These are phyloP conservation scores for Hydrotaea diabolus DNA, from an alignment of 2,888 invertebrate species.

Conservation along the genomic window DNA sequence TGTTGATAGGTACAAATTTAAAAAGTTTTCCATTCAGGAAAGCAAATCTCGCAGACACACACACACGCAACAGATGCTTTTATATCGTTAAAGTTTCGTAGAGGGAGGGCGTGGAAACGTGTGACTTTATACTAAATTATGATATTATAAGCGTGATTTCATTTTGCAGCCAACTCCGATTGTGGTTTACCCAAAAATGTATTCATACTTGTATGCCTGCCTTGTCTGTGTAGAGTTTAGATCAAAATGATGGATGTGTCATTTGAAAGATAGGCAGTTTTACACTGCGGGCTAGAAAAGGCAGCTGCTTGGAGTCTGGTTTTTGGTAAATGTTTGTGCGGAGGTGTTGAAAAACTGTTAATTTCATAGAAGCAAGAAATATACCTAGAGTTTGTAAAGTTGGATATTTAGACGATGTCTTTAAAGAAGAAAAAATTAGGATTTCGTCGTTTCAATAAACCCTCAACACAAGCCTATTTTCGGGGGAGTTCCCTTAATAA, in stretches of 20 bases:
- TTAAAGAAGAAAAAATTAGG: no score
- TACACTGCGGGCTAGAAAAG: no score
- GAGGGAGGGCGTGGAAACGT: not conserved
- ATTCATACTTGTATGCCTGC: not conserved
- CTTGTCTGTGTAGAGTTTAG: not conserved
- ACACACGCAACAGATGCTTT: slow-evolving; percentile 21
- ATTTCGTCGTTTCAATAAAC: no score
- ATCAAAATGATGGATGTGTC: not conserved
- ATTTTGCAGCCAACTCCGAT: not conserved
- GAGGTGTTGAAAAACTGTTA: no score
- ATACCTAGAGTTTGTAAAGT: no score
- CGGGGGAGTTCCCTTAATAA: no score
- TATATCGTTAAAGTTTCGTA: not conserved
- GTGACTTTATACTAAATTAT: slow-evolving; percentile 21
- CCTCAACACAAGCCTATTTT: no score
- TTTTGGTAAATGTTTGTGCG: no score
- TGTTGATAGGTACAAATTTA: slow-evolving; percentile 52
- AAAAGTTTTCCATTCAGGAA: slow-evolving; percentile 23
- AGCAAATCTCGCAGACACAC: not conserved
- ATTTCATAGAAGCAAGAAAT: no score
- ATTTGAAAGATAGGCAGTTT: not conserved
- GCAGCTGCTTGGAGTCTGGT: no score
- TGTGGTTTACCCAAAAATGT: not conserved
- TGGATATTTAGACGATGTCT: no score
- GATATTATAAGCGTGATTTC: slow-evolving; percentile 40